Conservation (phyloP, 2,797 vertebrate species). For the Rhinoraja longicauda region DNA sequence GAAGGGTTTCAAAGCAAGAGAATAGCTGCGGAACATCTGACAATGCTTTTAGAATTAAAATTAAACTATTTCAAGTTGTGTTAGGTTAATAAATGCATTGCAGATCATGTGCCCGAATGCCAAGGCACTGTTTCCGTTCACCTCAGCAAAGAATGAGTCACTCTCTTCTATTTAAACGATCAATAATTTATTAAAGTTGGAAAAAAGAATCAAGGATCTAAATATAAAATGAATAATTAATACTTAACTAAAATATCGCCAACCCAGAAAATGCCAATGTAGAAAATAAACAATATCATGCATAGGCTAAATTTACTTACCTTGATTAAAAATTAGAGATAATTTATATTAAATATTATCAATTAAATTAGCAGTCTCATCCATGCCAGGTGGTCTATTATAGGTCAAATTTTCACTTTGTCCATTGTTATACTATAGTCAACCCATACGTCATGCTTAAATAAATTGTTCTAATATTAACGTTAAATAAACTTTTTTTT, state of each 20-base stretch:
- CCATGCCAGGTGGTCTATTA: neutral
- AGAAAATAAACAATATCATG: neutral
- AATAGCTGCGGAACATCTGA: neutral
- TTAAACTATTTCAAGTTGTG: neutral
- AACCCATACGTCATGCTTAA: too few species aligned
- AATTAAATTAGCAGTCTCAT: neutral
- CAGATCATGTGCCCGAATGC: neutral
- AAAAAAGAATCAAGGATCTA: constrained; percentile 12
- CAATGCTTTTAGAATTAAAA: neutral
- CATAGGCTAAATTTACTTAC: neutral
- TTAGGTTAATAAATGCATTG: neutral
- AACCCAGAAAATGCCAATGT: neutral
- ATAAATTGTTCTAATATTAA: neutral
- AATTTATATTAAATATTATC: neutral
- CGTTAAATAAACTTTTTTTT: neutral
- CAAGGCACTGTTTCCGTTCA: neutral
- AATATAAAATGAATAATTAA: constrained; percentile 28
- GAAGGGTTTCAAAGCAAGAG: neutral
- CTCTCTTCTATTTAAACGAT: constrained; percentile 15
- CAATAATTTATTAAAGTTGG: constrained; percentile 16
- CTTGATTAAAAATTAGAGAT: neutral
- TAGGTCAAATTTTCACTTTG: neutral
- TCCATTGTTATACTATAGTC: neutral
- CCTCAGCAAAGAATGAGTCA: constrained; percentile 7
- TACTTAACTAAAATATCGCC: neutral